phyloP scores from a whole-genome alignment of 1,140 invertebrate genomes.

The Drosophila saltans region DNA sequence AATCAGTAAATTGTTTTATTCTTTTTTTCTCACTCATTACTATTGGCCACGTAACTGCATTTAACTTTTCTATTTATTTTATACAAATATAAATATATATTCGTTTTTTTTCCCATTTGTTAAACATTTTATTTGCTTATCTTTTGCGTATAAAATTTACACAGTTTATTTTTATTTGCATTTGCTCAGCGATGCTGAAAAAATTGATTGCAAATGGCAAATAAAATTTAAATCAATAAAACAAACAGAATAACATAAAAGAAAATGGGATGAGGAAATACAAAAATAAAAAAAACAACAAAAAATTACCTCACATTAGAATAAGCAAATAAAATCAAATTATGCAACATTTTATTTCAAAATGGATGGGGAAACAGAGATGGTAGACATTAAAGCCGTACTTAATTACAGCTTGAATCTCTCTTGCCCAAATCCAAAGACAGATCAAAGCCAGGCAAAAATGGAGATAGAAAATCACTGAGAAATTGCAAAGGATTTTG shows the following conservation, averaged over 20 bases:
- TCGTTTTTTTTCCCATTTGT: not conserved
- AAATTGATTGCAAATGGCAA: slow-evolving; percentile 14
- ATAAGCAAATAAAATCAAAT: slow-evolving; percentile 9
- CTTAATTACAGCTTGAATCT: slow-evolving; percentile 20
- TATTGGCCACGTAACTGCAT: not conserved
- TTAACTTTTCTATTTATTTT: slow-evolving; percentile 5
- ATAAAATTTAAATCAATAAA: slow-evolving; percentile 14
- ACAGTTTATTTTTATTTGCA: slow-evolving; percentile 8
- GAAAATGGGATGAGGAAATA: not conserved
- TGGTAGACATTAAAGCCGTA: slow-evolving; percentile 1
- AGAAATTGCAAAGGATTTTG: slow-evolving; percentile 2
- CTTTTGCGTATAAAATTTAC: slow-evolving; percentile 13
- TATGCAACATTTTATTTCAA: not conserved
- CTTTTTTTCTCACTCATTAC: not conserved
- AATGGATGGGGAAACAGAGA: not conserved
- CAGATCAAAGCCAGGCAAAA: not conserved
- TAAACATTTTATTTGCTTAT: slow-evolving; percentile 11
- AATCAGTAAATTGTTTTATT: not conserved
- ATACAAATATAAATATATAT: not conserved
- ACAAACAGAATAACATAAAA: not conserved
- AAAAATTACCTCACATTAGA: slow-evolving; percentile 8
- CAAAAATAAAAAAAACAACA: not conserved
- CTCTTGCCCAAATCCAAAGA: not conserved
- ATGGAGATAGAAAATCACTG: too few relatives aligned
- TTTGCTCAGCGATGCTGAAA: slow-evolving; percentile 3